Conservation (phyloP, 2,888 invertebrate genomes). For the Eupithecia tripunctaria region DNA sequence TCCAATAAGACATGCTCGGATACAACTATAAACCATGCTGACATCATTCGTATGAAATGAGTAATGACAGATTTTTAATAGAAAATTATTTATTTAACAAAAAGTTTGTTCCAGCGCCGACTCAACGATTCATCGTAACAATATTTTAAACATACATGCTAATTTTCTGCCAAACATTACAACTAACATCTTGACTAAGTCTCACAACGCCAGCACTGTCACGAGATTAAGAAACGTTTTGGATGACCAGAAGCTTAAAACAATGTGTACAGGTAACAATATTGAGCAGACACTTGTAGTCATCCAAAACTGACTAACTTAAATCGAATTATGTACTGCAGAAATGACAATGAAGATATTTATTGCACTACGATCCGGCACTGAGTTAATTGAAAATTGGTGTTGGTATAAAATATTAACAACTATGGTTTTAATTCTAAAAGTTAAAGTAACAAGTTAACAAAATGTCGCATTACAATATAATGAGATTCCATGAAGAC, state of each 20-base stretch:
- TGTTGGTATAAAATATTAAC: constrained; percentile 65
- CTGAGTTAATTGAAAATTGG: constrained; percentile 58
- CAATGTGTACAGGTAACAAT: constrained; percentile 15
- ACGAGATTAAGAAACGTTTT: constrained; percentile 51
- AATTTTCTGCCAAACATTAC: constrained; percentile 78
- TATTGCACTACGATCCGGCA: constrained; percentile 63
- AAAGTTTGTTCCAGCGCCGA: constrained; percentile 77
- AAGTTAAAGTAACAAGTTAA: constrained; percentile 64
- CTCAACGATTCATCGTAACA: constrained; percentile 80
- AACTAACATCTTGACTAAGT: constrained; percentile 74
- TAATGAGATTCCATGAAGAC: constrained; percentile 83
- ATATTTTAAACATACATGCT: constrained; percentile 80
- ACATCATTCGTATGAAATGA: constrained; percentile 81
- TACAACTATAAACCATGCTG: constrained; percentile 81
- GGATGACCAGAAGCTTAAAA: constrained; percentile 51
- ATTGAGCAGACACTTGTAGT: constrained; percentile 41
- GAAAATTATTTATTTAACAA: constrained; percentile 83
- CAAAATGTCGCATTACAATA: constrained; percentile 72
- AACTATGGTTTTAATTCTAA: constrained; percentile 65
- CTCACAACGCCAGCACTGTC: constrained; percentile 73
- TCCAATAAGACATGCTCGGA: constrained; percentile 81
- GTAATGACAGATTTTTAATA: constrained; percentile 75
- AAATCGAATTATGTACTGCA: constrained; percentile 49
- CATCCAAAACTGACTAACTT: constrained; percentile 52
- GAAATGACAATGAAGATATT: constrained; percentile 52